These are phyloP conservation scores for Balaeniceps rex DNA, from an alignment of 2,113 vertebrate genomes.

Conservation along the genomic window DNA sequence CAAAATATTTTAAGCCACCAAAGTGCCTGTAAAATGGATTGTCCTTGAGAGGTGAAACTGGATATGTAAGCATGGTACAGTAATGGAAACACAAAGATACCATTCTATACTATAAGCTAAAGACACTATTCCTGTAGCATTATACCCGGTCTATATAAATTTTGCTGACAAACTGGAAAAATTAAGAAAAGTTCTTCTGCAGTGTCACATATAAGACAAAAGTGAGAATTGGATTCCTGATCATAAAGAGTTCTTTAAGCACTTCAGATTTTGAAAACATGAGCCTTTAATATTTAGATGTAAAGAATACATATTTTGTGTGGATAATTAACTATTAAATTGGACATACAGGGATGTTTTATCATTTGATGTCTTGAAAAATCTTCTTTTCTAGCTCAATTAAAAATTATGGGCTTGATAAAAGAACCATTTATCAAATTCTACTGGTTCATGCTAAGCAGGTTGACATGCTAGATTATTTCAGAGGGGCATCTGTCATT, in stretches of 20 bases:
- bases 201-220: not conserved
- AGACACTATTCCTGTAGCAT: not conserved
- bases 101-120: not conserved
- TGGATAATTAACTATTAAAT: not conserved
- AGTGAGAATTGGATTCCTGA: not conserved
- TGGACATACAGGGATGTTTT: not conserved
- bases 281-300: not conserved
- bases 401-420: not conserved
- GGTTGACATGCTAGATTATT: not conserved
- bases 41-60: not conserved
- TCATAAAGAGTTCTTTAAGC: not conserved
- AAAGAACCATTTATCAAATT: not conserved
- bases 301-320: not conserved
- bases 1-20: not conserved
- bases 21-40: not conserved
- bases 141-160: accelerated
- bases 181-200: not conserved
- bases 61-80: not conserved
- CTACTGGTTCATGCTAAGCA: not conserved
- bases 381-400: not conserved
- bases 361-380: not conserved
- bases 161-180: not conserved
- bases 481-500: not conserved
- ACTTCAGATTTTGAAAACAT: not conserved
- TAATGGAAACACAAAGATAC: not conserved